Evolutionary conservation across 1,140 invertebrate genomes (phyloP).

Genomic region (Meloidogyne floridensis): DNA sequence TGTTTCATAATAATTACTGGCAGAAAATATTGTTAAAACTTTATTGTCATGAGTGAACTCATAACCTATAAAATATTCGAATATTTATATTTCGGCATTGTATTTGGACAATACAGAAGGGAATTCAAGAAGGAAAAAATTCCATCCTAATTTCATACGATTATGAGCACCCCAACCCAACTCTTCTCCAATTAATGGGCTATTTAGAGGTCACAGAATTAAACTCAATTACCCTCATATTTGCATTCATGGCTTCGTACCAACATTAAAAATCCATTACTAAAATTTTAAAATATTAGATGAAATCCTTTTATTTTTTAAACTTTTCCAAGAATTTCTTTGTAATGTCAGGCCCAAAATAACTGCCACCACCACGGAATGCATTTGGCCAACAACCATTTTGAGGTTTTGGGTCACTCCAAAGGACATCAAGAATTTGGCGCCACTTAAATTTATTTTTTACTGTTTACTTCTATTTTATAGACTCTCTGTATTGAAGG

Average conservation of each 20-base stretch:
- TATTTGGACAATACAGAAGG: too few relatives aligned
- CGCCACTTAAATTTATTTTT: slow-evolving; percentile 53
- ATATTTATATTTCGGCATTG: too few relatives aligned
- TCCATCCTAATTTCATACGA: too few relatives aligned
- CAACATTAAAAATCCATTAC: slow-evolving; percentile 76
- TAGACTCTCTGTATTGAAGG: too few relatives aligned
- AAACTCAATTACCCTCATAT: slow-evolving; percentile 71
- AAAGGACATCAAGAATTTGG: slow-evolving; percentile 75
- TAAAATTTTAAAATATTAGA: slow-evolving; percentile 33
- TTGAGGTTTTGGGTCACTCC: slow-evolving; percentile 82
- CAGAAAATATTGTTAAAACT: slow-evolving; percentile 87
- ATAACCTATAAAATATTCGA: slow-evolving; percentile 70
- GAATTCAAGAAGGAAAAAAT: too few relatives aligned
- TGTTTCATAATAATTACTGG: slow-evolving; percentile 88
- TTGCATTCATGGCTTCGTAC: slow-evolving; percentile 90
- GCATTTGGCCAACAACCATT: slow-evolving; percentile 79
- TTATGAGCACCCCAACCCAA: too few relatives aligned
- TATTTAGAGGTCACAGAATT: too few relatives aligned
- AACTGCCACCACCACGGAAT: slow-evolving; percentile 83
- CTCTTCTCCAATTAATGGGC: too few relatives aligned
- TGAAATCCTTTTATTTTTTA: slow-evolving; percentile 1
- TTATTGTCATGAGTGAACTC: slow-evolving; percentile 81
- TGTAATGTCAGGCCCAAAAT: slow-evolving; percentile 86
- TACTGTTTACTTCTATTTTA: background rate
- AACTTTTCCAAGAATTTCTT: slow-evolving; percentile 74